These are phyloP conservation scores for Corticium candelabrum DNA, from an alignment of 37 sponge, comb jelly and placozoan species.

Conservation along the genomic window DNA sequence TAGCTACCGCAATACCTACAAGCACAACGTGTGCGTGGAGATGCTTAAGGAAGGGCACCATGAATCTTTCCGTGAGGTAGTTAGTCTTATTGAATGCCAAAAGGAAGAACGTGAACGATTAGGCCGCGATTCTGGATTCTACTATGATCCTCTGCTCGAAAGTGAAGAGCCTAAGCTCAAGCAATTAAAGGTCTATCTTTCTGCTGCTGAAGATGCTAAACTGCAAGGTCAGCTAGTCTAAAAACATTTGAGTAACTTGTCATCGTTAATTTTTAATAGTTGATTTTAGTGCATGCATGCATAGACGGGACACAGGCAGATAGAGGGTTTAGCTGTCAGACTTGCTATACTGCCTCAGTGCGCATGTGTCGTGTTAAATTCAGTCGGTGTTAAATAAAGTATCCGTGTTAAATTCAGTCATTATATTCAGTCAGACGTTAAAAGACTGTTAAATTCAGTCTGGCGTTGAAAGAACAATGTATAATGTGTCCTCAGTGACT, in stretches of 20 bases:
- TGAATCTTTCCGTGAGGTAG: slow-evolving; percentile 62
- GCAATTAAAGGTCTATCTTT: slow-evolving; percentile 28
- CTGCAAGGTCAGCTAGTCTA: background rate
- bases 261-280: background rate
- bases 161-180: slow-evolving; percentile 46
- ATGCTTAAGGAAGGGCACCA: slow-evolving; percentile 70
- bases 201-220: slow-evolving; percentile 29
- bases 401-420: too few relatives aligned
- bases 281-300: too few relatives aligned
- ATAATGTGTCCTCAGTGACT: too few relatives aligned
- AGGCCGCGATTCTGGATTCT: slow-evolving; percentile 38
- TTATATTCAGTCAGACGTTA: too few relatives aligned
- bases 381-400: too few relatives aligned
- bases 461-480: too few relatives aligned
- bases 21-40: slow-evolving; percentile 67
- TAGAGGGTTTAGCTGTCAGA: too few relatives aligned
- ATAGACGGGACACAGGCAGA: too few relatives aligned
- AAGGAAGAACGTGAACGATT: slow-evolving; percentile 41
- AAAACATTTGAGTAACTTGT: background rate
- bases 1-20: slow-evolving; percentile 59
- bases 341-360: too few relatives aligned
- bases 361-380: too few relatives aligned
- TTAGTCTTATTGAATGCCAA: slow-evolving; percentile 47
- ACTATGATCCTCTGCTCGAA: slow-evolving; percentile 56
- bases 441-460: too few relatives aligned